phyloP scores from a whole-genome alignment of 1,140 invertebrate species.

The Dryas iulia region DNA sequence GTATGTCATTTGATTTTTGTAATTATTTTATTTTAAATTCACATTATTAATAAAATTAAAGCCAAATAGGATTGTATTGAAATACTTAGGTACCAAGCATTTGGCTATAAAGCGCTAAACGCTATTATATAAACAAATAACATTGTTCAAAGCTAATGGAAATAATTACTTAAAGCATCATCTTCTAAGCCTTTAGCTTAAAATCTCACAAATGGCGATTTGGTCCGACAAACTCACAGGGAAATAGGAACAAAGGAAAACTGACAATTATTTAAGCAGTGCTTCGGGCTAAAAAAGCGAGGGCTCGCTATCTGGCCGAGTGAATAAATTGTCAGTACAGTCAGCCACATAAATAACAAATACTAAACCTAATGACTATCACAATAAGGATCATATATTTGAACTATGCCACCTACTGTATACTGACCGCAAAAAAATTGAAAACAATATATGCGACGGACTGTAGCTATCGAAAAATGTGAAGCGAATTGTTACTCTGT shows the following conservation, averaged over 20 bases:
- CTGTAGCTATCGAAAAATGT: slow-evolving; percentile 22
- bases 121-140: background rate
- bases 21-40: background rate
- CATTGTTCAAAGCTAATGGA: background rate
- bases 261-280: slow-evolving; percentile 62
- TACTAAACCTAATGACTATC: background rate
- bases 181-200: background rate
- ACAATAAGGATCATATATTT: slow-evolving; percentile 6
- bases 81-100: background rate
- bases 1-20: too few species aligned
- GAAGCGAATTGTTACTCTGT: slow-evolving; percentile 22
- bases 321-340: slow-evolving; percentile 56
- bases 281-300: slow-evolving; percentile 45
- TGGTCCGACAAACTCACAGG: background rate
- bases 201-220: background rate
- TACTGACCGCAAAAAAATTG: slow-evolving; percentile 30
- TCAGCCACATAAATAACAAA: slow-evolving; percentile 2
- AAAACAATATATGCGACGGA: slow-evolving; percentile 29
- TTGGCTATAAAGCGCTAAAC: background rate
- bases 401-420: background rate
- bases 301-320: slow-evolving; percentile 47
- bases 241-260: slow-evolving; percentile 39
- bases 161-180: background rate
- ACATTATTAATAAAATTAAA: background rate
- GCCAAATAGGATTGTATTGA: background rate